Base-by-base conservation (phyloP, 2,888 invertebrate genomes). In the Rhimphoctona megacephalus region DNA sequence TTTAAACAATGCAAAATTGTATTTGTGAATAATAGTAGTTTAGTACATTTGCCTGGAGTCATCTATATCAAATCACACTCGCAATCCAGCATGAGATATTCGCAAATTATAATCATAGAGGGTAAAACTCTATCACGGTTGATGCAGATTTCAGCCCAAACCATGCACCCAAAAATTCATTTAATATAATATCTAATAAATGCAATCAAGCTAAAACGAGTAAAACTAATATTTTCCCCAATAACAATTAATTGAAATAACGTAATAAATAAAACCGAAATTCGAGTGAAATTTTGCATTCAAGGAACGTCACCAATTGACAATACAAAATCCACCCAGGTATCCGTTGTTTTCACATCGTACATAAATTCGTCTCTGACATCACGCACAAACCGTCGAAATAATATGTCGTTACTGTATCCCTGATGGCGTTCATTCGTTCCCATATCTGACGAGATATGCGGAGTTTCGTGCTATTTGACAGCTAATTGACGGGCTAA, bases 401-500 rank as follows among this genome's bases (percentile, higher is more conserved):
- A 74, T 74, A 39, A 39, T 74, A 25, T 22, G 33, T 43, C 73
- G 57, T 57, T 73, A 30, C 30, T 76, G 25, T n/a, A 46, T 43
- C 1, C n/a, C 61, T 43, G n/a, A 19, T 64, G 1, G 30, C 25
- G 19, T 30, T 17, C 6, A 52, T 49, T 49, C 33, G 49, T 70
- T 70, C 17, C 3, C 25, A 70, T 22, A 49, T 70, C 14, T 19
- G n/a, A 52, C 36, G 77, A 39, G 66, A 49, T 52, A 33, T 49
- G 17, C 3, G 33, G 22, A 64, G 64, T 76, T 54, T 74, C 17
- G 30, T 30, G 64, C 22, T 25, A 9, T 77, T 66, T 66, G 52
- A 66, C 49, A 46, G 72, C 17, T 61, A 81, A 66, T 81, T 66
- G 81, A 73, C 73, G 72, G 9, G 22, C 64, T 25, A 22, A 33